Percentiles rank a stretch among this genome's conserved stretches.
phyloP scores from a whole-genome alignment of 2,113 vertebrate genomes.

The Myrmecophaga tridactyla region DNA sequence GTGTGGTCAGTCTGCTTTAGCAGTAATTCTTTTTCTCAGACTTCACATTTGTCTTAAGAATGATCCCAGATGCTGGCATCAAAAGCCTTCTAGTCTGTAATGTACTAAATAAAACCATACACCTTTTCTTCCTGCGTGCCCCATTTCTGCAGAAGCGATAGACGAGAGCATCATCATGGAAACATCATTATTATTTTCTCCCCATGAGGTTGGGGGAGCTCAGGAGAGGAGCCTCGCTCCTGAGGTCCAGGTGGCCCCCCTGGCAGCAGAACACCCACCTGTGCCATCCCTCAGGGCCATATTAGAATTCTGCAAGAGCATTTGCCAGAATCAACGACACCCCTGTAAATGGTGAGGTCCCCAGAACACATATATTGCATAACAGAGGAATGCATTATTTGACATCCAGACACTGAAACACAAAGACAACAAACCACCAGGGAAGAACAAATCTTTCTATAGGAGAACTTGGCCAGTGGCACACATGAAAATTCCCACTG shows the following conservation, averaged over 20 bases:
- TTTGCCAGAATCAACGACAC: neutral
- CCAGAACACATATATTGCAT: neutral
- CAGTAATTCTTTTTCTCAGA: constrained; percentile 17
- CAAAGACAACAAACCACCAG: neutral
- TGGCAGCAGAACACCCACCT: too few species aligned
- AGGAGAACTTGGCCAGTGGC: neutral
- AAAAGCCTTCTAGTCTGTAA: neutral
- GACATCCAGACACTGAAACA: neutral
- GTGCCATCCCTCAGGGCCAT: neutral
- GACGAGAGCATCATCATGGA: neutral
- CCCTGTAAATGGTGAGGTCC: neutral
- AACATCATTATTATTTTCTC: neutral
- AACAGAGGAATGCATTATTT: neutral
- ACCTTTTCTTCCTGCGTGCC: neutral
- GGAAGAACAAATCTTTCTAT: constrained; percentile 5
- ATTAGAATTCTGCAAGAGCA: neutral
- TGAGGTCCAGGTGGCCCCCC: neutral
- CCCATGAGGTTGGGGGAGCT: rapidly evolving
- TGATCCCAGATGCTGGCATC: constrained; percentile 4
- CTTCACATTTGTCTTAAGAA: constrained; percentile 13
- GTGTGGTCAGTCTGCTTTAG: neutral
- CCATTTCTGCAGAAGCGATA: neutral
- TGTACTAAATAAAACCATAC: neutral
- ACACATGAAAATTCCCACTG: neutral
- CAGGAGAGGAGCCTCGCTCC: neutral